These are phyloP conservation scores for Bagarius yarrelli DNA, from an alignment of 2,113 vertebrate species.

Conservation along the genomic window DNA sequence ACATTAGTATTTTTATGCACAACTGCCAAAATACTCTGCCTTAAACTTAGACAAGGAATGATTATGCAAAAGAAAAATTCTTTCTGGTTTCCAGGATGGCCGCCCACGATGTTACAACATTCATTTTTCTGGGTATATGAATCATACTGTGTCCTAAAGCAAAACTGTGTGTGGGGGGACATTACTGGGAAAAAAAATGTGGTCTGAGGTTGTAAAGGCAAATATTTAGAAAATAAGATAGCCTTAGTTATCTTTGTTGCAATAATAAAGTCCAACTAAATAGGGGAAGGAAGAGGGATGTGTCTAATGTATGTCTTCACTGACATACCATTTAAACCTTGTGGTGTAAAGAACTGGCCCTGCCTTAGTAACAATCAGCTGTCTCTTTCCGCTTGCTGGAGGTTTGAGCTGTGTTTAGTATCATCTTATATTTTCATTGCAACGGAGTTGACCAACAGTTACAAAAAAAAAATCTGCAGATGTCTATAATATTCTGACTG, in stretches of 20 bases:
- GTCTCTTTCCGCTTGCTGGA: conserved; percentile 22
- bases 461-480: background rate
- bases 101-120: background rate
- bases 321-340: background rate
- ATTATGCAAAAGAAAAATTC: background rate
- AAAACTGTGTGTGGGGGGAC: background rate
- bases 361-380: background rate
- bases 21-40: background rate
- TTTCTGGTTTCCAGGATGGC: background rate
- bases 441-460: conserved; percentile 11
- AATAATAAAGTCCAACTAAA: background rate
- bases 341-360: background rate
- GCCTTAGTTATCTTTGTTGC: background rate
- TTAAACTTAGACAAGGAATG: background rate
- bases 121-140: background rate
- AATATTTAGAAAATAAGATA: background rate
- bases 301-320: background rate
- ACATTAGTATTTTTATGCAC: background rate
- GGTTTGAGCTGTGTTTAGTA: conserved; percentile 1
- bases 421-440: conserved; percentile 11
- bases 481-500: background rate
- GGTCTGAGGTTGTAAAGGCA: background rate
- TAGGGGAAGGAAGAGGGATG: background rate
- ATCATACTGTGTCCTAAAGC: background rate
- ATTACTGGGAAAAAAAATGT: background rate